Evolutionary conservation across 1,140 invertebrate genomes (phyloP), one percentile per base, ranked within the genome.

Genomic region (Homalodisca vitripennis): DNA sequence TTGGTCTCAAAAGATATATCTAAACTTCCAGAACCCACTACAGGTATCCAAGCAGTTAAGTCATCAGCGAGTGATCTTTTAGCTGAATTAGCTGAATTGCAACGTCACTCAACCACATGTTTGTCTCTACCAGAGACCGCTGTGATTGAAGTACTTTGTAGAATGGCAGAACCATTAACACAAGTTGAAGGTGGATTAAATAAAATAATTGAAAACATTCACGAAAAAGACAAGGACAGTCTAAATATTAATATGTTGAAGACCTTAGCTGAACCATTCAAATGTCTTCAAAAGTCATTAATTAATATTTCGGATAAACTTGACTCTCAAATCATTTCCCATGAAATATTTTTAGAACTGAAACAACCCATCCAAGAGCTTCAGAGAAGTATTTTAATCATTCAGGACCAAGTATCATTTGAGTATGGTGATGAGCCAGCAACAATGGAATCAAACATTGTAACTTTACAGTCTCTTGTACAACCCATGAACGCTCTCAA

Each of bases 391-490:
- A 73, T 76, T 66, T 68, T 73, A 62, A 57, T 73, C 2, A 74
- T 76, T 14, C 74, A 75, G 46, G 73, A 77, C 60, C 72, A 75
- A 69, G 69, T 73, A 27, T 74, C 73, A 0, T 75, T 75, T 65
- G 73, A 75, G 68, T 73, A 74, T 69, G 73, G 73, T 3, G 72
- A 74, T 66, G 72, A 76, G 66, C 73, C 74, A 0, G 55, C 73
- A 0, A 66, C 72, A 17, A 75, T 74, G 29, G 74, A 75, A 51
- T 72, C 74, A 14, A 75, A 74, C 62, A 73, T 75, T 47, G 63
- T 68, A 13, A 74, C 71, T 1, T 51, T 76, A 26, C 71, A 76
- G 53, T 74, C 73, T 0, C 46, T 76, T 31, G 62, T 75, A 1
- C 71, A 74, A 30, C 75, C 75, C 20, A 66, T 76, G 62, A 68